phyloP scores from a whole-genome alignment of 2,797 vertebrate genomes.

The Leucoraja ocellata region DNA sequence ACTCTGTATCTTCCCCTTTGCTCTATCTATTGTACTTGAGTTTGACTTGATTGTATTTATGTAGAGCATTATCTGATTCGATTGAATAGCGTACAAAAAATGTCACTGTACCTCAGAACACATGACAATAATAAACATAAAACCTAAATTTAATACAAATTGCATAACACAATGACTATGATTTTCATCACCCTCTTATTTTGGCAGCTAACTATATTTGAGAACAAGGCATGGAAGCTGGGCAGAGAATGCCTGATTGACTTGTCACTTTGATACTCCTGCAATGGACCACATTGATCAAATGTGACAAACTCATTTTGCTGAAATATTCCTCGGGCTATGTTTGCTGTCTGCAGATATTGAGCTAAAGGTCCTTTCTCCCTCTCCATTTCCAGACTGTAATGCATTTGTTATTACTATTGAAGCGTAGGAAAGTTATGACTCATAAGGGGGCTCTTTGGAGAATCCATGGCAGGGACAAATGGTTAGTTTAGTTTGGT shows the following conservation, averaged over 20 bases:
- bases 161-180: neutral
- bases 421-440: too few relatives aligned
- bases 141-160: neutral
- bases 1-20: too few relatives aligned
- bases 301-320: constrained; percentile 12
- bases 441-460: too few relatives aligned
- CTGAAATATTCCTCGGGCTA: neutral
- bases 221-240: neutral
- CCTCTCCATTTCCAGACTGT: neutral
- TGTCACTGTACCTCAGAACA: too few relatives aligned
- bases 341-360: neutral
- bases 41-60: too few relatives aligned
- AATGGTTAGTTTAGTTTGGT: too few relatives aligned
- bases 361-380: neutral
- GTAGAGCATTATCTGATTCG: too few relatives aligned
- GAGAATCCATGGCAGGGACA: too few relatives aligned
- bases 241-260: neutral
- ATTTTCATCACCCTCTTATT: neutral
- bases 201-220: neutral
- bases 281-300: neutral
- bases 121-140: too few relatives aligned
- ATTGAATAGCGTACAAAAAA: too few relatives aligned
- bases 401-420: neutral
- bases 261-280: neutral
- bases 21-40: too few relatives aligned